Evolutionary conservation across 1,140 invertebrate genomes (phyloP).

Genomic region (Oscheius sp.): DNA sequence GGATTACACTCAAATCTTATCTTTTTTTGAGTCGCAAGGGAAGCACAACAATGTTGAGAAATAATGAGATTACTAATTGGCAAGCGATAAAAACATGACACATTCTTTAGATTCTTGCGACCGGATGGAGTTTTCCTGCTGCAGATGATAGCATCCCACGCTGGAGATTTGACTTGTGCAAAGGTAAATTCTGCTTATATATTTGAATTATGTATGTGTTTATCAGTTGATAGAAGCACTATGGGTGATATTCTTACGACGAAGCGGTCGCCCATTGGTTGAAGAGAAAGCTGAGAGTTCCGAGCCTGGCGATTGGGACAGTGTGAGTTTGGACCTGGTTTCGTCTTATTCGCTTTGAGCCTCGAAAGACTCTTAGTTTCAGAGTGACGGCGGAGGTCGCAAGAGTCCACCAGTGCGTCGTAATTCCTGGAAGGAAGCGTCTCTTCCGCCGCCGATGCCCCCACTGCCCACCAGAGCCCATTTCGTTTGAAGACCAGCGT

Average conservation of each 20-base stretch:
- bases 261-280: slow-evolving; percentile 24
- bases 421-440: slow-evolving; percentile 23
- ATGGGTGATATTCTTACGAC: slow-evolving; percentile 46
- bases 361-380: neutral
- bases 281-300: slow-evolving; percentile 23
- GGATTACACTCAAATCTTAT: too few species aligned
- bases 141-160: slow-evolving; percentile 59
- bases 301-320: slow-evolving; percentile 14
- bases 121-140: slow-evolving; percentile 60
- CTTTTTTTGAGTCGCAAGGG: too few species aligned
- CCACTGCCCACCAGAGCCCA: slow-evolving; percentile 12
- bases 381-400: slow-evolving; percentile 8
- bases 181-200: slow-evolving; percentile 19
- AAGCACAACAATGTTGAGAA: too few species aligned
- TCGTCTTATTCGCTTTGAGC: neutral
- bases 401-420: slow-evolving; percentile 3
- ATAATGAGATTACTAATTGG: too few species aligned
- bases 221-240: slow-evolving; percentile 41
- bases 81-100: slow-evolving; percentile 10
- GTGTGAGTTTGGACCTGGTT: slow-evolving; percentile 16
- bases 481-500: slow-evolving; percentile 8
- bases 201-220: neutral
- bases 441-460: slow-evolving; percentile 26
- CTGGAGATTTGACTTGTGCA: slow-evolving; percentile 55
- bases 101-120: slow-evolving; percentile 53